Conservation (phyloP, 2,113 vertebrate species). For the Aix galericulata region DNA sequence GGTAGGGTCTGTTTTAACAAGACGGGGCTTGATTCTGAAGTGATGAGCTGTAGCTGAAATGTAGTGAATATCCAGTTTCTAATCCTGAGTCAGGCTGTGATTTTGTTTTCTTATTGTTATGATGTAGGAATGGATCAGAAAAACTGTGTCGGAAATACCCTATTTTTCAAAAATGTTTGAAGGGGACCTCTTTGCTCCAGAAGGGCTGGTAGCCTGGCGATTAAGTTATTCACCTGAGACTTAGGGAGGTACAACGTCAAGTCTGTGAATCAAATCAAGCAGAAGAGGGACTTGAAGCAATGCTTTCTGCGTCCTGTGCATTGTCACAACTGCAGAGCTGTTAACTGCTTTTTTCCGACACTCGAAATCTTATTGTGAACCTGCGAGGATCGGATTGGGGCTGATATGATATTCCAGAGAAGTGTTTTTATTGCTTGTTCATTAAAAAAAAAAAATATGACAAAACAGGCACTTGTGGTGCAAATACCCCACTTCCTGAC, state of each 20-base stretch:
- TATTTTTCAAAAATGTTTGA: not conserved
- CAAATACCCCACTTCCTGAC: not conserved
- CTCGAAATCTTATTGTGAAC: not conserved
- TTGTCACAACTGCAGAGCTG: not conserved
- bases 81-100: not conserved
- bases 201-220: not conserved
- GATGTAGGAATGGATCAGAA: not conserved
- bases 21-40: not conserved
- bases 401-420: not conserved
- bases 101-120: not conserved
- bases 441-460: not conserved
- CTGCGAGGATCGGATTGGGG: not conserved
- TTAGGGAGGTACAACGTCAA: not conserved
- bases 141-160: not conserved
- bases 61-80: not conserved
- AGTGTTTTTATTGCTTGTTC: not conserved
- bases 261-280: not conserved
- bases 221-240: not conserved
- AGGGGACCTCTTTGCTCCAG: not conserved
- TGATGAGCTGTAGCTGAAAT: constrained; percentile 25
- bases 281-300: not conserved
- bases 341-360: not conserved
- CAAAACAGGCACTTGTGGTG: not conserved
- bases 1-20: not conserved
- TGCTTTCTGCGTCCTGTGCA: not conserved